Percentiles rank a stretch among this genome's conserved stretches.
Conservation (phyloP, 2,113 vertebrate genomes). For the Chaetodon auriga region DNA sequence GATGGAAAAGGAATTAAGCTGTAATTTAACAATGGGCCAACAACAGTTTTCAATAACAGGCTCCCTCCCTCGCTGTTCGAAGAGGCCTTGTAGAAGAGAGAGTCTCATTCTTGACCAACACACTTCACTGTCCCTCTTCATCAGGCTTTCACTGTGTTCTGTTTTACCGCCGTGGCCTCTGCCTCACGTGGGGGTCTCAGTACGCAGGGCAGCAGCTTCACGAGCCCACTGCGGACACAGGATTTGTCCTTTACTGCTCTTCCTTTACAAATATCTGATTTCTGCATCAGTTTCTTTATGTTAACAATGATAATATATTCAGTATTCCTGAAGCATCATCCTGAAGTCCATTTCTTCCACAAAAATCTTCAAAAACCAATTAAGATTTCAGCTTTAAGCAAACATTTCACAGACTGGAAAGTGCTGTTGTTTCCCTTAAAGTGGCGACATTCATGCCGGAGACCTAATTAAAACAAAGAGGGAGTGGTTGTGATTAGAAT, state of each 20-base stretch:
- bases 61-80: conserved; percentile 25
- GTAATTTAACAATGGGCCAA: conserved; percentile 75
- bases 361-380: no score
- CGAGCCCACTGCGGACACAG: neutral
- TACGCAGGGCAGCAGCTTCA: neutral
- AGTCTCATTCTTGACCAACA: conserved; percentile 75
- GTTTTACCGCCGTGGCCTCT: conserved; percentile 45
- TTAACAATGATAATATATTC: neutral
- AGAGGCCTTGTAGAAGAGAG: conserved; percentile 58
- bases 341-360: no score
- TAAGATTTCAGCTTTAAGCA: no score
- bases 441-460: neutral
- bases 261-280: neutral
- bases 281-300: neutral
- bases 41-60: conserved; percentile 69
- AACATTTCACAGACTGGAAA: no score
- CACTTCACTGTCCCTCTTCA: conserved; percentile 76
- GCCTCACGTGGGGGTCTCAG: neutral
- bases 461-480: conserved; percentile 1
- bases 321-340: no score
- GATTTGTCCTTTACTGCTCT: neutral
- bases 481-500: conserved; percentile 26
- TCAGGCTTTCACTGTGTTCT: conserved; percentile 69
- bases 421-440: neutral
- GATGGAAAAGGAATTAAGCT: conserved; percentile 81